phyloP scores from a whole-genome alignment of 2,888 invertebrate genomes.

The Holacanthella duospinosa region DNA sequence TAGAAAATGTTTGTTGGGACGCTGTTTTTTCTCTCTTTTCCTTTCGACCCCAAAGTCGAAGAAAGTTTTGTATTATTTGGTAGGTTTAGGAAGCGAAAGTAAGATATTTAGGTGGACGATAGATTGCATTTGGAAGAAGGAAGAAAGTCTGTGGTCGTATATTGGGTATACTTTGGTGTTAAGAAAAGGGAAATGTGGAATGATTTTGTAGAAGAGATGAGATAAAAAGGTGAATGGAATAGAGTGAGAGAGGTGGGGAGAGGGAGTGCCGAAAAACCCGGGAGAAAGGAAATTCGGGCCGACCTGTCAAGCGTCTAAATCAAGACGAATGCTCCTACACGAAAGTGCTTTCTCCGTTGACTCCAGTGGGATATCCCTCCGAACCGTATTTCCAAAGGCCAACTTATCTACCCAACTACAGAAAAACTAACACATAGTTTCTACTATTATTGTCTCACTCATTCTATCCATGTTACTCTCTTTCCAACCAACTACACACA shows the following conservation, averaged over 20 bases:
- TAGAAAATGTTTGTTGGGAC: too few species aligned
- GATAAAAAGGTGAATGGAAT: constrained; percentile 7
- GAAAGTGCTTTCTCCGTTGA: constrained; percentile 37
- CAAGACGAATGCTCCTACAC: constrained; percentile 38
- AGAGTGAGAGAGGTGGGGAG: constrained; percentile 11
- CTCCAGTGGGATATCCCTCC: constrained; percentile 32
- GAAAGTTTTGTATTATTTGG: not conserved
- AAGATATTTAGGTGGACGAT: not conserved
- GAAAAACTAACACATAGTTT: too few species aligned
- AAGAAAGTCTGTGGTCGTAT: not conserved
- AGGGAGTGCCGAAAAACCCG: too few species aligned
- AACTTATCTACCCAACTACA: too few species aligned
- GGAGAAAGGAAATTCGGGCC: constrained; percentile 33
- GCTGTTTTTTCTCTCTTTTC: too few species aligned
- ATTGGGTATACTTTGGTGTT: too few species aligned
- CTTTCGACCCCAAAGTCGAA: not conserved
- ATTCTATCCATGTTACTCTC: too few species aligned
- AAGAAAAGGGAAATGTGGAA: not conserved
- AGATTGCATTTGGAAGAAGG: not conserved
- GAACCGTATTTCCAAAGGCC: constrained; percentile 6
- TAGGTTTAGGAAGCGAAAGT: too few species aligned
- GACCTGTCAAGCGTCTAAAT: constrained; percentile 37
- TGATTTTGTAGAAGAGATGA: not conserved
- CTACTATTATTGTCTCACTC: too few species aligned
- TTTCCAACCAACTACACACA: too few species aligned